phyloP scores from a whole-genome alignment of 2,113 vertebrate genomes.

The Synodontis membranacea region DNA sequence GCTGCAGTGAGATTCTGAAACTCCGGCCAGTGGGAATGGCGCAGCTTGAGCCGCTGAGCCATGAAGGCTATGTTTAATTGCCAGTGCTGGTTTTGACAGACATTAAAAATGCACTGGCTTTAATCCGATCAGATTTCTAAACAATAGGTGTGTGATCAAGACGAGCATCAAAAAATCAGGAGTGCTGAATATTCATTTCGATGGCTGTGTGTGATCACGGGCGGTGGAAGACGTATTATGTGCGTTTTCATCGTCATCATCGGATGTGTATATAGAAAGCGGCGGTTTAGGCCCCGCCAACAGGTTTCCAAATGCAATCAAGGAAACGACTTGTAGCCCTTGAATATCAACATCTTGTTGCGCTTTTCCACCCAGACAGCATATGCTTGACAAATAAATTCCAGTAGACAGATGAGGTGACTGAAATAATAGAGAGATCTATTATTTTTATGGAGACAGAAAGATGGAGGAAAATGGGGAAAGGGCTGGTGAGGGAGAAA shows the following conservation, averaged over 20 bases:
- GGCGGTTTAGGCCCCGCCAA: background rate
- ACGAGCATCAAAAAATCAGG: background rate
- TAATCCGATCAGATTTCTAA: background rate
- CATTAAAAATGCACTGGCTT: background rate
- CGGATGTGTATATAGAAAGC: background rate
- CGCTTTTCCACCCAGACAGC: conserved; percentile 58
- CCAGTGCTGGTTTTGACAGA: background rate
- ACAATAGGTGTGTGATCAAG: background rate
- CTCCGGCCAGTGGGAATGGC: background rate
- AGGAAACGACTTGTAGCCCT: conserved; percentile 64
- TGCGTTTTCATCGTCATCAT: background rate
- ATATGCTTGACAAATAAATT: conserved; percentile 39
- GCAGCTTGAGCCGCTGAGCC: conserved; percentile 12
- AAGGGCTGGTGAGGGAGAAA: conserved; percentile 14
- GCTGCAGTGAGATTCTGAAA: conserved; percentile 3
- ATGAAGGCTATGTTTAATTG: background rate
- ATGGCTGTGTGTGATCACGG: background rate
- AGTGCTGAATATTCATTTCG: background rate
- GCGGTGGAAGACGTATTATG: background rate
- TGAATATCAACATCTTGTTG: conserved; percentile 54
- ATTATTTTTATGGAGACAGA: conserved; percentile 33
- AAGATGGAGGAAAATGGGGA: conserved; percentile 30
- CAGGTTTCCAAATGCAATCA: conserved; percentile 53
- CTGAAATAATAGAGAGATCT: conserved; percentile 29
- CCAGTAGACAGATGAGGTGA: conserved; percentile 36